A percentile compares a stretch with the other conserved stretches of the same genome.
Evolutionary conservation across 35 echinoderm and acorn worm genomes (phyloP).

Genomic region (Anneissia japonica): DNA sequence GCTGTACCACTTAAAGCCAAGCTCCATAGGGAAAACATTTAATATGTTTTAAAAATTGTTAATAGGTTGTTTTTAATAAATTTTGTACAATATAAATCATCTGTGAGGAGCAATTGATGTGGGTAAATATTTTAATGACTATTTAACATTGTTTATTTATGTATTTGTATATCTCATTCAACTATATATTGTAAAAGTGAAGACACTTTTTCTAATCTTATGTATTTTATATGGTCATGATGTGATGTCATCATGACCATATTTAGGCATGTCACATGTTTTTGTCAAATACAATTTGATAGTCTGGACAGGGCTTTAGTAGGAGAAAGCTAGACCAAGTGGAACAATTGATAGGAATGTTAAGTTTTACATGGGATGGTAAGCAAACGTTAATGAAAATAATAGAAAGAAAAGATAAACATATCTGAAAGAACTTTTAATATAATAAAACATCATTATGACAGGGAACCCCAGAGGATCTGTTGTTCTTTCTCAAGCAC

Average conservation of each 20-base stretch:
- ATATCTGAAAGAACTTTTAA: too few relatives aligned
- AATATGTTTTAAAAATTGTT: too few relatives aligned
- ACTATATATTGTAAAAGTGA: not conserved
- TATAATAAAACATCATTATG: not conserved
- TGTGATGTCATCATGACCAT: not conserved
- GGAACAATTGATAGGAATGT: not conserved
- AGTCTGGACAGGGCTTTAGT: not conserved
- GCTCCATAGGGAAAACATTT: too few relatives aligned
- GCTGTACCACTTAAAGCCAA: too few relatives aligned
- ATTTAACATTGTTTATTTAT: too few relatives aligned
- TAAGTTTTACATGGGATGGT: not conserved
- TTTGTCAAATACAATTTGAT: too few relatives aligned
- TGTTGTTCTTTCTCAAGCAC: slow-evolving; percentile 79
- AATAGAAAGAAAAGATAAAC: not conserved
- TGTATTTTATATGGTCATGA: not conserved
- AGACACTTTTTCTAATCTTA: not conserved
- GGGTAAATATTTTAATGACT: too few relatives aligned
- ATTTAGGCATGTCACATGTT: too few relatives aligned
- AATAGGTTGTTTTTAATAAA: too few relatives aligned
- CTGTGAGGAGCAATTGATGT: too few relatives aligned
- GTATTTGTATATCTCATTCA: too few relatives aligned
- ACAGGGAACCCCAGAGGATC: slow-evolving; percentile 86
- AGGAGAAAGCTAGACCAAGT: not conserved
- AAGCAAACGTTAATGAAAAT: not conserved
- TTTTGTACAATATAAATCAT: too few relatives aligned